Base-by-base conservation (phyloP, 2,797 vertebrate genomes). In the Prunella strophiata region DNA sequence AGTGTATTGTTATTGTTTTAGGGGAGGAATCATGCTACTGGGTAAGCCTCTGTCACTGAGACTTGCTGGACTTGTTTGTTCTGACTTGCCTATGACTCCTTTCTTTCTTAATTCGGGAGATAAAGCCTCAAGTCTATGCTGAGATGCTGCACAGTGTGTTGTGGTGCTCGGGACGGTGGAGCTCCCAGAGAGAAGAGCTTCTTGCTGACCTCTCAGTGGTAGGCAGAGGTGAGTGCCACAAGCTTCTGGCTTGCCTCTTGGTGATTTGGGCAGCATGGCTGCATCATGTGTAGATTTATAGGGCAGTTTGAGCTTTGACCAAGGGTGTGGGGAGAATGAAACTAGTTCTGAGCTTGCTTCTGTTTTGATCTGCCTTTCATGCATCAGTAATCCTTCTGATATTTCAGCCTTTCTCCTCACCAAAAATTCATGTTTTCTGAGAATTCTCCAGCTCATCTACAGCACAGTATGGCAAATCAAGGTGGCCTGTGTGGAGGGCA, bases 1-100 rank as follows among this genome's bases (percentile, higher is more conserved):
- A 93, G 65, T 87, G 84, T 91, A 95, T 94, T 96, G 96, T 96
- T 96, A 95, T 95, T 96, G 94, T 95, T 97, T 95, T 96, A 96
- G 93, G 93, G 89, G 96, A 96, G 94, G 94, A 97, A 97, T 92
- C 93, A 93, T 95, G 38, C 95, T 92, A 86, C 83, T 78, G 59
- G 96, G 81, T 96, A 96, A 96, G 94, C 91, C 89, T 88, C 89
- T 97, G 96, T 97, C 97, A 95, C 91, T 93, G 65, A 95, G 96
- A 98, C 94, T 95, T 47, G 97, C 94, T 89, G 70, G 94, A 97
- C 98, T 97, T 61, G 98, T 97, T 98, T 97, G 86, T 92, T 97
- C 95, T 96, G 97, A 95, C 93, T 96, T 96, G 95, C 88, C 94
- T 94, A 93, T 97, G 96, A 97, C 96, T 97, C 91, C 88, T 95